Conservation (phyloP, 1,140 invertebrate genomes). For the Helicoverpa zea region DNA sequence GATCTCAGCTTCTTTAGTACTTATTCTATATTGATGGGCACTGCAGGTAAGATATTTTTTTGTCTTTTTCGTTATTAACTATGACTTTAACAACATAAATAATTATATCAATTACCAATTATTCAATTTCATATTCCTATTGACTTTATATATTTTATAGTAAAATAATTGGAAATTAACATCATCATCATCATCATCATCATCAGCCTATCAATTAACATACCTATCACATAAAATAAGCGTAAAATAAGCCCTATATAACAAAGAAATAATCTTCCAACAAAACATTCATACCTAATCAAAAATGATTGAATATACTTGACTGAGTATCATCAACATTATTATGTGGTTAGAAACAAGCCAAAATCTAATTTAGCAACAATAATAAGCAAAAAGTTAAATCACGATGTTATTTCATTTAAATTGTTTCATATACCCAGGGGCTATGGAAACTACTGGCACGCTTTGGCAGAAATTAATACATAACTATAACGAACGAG, state of each 20-base stretch:
- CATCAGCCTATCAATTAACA: too few species aligned
- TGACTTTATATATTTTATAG: too few species aligned
- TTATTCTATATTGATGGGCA: slow-evolving; percentile 75
- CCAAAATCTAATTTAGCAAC: slow-evolving; percentile 12
- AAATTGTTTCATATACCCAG: neutral
- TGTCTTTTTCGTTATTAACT: neutral
- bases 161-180: too few species aligned
- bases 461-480: neutral
- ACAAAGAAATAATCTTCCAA: too few species aligned
- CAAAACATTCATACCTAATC: too few species aligned
- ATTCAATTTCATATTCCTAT: too few species aligned
- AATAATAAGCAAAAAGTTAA: slow-evolving; percentile 14
- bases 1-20: slow-evolving; percentile 80
- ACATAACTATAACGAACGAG: neutral
- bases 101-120: too few species aligned
- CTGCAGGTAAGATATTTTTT: slow-evolving; percentile 70
- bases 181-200: too few species aligned
- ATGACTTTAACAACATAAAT: too few species aligned
- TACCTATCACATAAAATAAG: too few species aligned
- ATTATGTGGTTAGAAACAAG: neutral
- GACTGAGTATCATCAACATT: neutral
- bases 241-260: too few species aligned
- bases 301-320: neutral
- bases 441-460: neutral
- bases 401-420: neutral